Evolutionary conservation across 2,113 vertebrate genomes (phyloP), one percentile per base, ranked within the genome.

Genomic region (Pseudonaja textilis): DNA sequence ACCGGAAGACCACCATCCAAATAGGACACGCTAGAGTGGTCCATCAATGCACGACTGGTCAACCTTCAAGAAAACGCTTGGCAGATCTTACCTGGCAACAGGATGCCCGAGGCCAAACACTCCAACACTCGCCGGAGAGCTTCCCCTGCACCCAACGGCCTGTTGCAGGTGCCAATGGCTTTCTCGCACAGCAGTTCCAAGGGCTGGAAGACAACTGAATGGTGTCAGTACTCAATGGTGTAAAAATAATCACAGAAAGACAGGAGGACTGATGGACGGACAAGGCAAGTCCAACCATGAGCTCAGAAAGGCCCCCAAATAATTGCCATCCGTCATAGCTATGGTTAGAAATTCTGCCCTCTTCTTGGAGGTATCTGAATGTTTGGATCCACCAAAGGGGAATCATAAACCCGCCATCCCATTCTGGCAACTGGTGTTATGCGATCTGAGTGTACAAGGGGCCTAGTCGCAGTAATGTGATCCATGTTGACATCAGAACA

Each of bases 171-270:
- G 96, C 99, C 99, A 95, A 99, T 99, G 96, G 99, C 99, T 98
- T 99, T 99, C 98, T 99, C 99, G 97, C 99, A 99, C 97, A 99
- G 98, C 92, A 99, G 98, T 97, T 99, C 99, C 97, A 99, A 97
- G 87, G 99, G 99, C 99, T 99, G 97, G 95, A 98, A 98, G 95
- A 98, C 97, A 98, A 97, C 97, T 2, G 97, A 97, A 98, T 94
- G 95, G 0, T 88, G 96, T 98, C 97, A 98, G 97, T 96, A 22
- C 6, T 50, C 20, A 20, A 20, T 8, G n/a, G 16, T 3, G 39
- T 74, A 34, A 34, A 81, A 39, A 39, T 8, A 81, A 81, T 22
- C 74, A 42, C 0, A 81, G 69, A 22, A 18, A 39, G 64, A 69
- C 12, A n/a, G 14, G 34, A 18, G 18, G 34, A 81, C 16, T 1